Evolutionary conservation across 2,888 invertebrate genomes (phyloP).

Genomic region (Gerris lacustris): DNA sequence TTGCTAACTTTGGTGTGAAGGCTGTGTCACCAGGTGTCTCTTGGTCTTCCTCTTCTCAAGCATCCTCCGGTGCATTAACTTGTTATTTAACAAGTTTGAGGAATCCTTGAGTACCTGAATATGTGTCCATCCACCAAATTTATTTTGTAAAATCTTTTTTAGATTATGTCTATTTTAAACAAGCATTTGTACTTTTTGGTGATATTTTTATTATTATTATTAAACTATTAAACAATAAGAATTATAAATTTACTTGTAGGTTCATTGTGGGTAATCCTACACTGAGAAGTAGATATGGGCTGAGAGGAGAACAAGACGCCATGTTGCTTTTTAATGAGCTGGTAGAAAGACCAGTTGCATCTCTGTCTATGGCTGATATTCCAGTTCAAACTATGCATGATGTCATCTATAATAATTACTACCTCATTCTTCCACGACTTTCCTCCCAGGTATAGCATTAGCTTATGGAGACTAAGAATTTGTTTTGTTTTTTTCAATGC

Average conservation of each 20-base stretch:
- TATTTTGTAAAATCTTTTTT: too few species aligned
- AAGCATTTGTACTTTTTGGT: too few species aligned
- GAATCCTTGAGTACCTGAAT: too few species aligned
- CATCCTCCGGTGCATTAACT: too few species aligned
- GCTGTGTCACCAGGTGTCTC: too few species aligned
- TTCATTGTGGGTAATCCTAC: background rate
- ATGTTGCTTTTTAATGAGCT: constrained; percentile 85
- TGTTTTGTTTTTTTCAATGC: background rate
- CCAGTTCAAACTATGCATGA: constrained; percentile 77
- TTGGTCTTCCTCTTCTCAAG: too few species aligned
- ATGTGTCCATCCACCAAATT: too few species aligned
- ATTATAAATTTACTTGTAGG: background rate
- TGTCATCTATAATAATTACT: constrained; percentile 77
- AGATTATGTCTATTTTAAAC: too few species aligned
- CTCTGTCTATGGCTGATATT: constrained; percentile 79
- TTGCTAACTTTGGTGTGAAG: too few species aligned
- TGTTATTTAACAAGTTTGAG: too few species aligned
- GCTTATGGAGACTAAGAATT: background rate
- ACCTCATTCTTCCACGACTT: constrained; percentile 71
- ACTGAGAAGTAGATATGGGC: constrained; percentile 49
- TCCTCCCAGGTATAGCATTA: constrained; percentile 67
- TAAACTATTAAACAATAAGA: too few species aligned
- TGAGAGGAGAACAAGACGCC: constrained; percentile 52
- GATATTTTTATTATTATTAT: too few species aligned
- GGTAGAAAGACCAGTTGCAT: constrained; percentile 63